These are phyloP conservation scores for Colletes collaris DNA, from an alignment of 2,888 invertebrate genomes.

Conservation along the genomic window DNA sequence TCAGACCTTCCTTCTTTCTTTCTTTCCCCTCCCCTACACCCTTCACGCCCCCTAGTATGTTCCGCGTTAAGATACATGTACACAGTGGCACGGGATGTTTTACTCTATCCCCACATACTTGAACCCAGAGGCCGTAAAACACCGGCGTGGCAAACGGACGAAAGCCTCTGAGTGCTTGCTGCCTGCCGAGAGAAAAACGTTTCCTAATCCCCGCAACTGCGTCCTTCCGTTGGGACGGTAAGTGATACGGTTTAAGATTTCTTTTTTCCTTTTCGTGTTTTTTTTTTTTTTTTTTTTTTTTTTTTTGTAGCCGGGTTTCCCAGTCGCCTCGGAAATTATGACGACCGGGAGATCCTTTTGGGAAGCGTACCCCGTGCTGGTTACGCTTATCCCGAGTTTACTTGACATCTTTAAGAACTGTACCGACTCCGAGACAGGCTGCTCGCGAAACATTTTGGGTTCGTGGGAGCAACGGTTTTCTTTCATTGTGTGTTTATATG, in stretches of 20 bases:
- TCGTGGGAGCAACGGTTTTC: too few species aligned
- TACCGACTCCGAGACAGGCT: too few species aligned
- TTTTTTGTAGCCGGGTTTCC: background rate
- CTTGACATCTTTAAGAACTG: constrained; percentile 12
- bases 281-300: too few species aligned
- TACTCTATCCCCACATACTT: constrained; percentile 30
- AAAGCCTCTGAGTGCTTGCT: constrained; percentile 46
- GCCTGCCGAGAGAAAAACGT: constrained; percentile 49
- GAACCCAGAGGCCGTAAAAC: constrained; percentile 45
- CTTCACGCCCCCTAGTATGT: background rate
- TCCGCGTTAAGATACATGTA: constrained; percentile 36
- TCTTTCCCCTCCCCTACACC: constrained; percentile 18
- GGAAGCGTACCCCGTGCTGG: constrained; percentile 15
- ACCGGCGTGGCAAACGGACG: constrained; percentile 53
- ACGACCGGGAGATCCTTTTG: constrained; percentile 19
- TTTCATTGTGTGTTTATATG: too few species aligned
- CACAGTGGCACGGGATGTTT: constrained; percentile 33
- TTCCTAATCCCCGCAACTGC: constrained; percentile 58
- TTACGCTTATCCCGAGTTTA: constrained; percentile 38
- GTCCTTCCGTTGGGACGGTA: constrained; percentile 51
- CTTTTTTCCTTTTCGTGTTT: background rate
- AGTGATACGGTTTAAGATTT: constrained; percentile 55
- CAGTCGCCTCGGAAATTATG: constrained; percentile 36
- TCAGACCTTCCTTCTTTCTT: constrained; percentile 17
- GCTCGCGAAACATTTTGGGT: too few species aligned